A percentile compares a stretch with the other conserved stretches of the same genome.
Conservation (phyloP, 23 tunicate species). For the Halocynthia aurantium region DNA sequence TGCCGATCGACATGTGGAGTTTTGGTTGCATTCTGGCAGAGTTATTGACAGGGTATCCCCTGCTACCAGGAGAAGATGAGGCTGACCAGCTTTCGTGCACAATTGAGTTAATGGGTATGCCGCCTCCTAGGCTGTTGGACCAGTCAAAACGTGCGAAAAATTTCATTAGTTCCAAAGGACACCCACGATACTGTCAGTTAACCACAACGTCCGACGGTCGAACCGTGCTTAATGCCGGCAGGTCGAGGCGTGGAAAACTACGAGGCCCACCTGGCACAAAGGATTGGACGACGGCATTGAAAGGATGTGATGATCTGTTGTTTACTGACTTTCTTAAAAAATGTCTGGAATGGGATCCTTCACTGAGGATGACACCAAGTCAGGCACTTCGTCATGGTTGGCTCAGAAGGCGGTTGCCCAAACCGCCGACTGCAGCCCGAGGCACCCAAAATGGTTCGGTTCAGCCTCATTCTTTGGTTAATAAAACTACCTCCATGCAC, state of each 20-base stretch:
- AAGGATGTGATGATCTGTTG: conserved; percentile 87
- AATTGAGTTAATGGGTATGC: conserved; percentile 97
- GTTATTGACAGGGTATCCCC: conserved; percentile 94
- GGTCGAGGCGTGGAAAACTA: conserved; percentile 83
- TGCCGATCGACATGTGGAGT: conserved; percentile 99
- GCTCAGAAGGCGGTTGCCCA: conserved; percentile 90
- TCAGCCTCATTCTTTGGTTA: conserved; percentile 1
- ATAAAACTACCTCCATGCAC: conserved; percentile 19
- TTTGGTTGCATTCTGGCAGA: conserved; percentile 99
- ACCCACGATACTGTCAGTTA: conserved; percentile 95
- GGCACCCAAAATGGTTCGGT: conserved; percentile 13
- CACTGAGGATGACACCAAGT: conserved; percentile 74
- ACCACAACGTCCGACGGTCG: conserved; percentile 88
- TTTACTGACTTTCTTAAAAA: conserved; percentile 86
- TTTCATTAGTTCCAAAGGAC: conserved; percentile 92
- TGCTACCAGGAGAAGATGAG: conserved; percentile 98
- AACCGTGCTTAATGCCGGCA: conserved; percentile 87
- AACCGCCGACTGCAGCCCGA: conserved; percentile 42
- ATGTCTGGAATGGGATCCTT: conserved; percentile 98
- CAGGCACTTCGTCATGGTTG: conserved; percentile 97
- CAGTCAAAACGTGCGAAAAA: conserved; percentile 92
- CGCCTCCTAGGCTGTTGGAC: conserved; percentile 80
- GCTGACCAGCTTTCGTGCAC: conserved; percentile 97
- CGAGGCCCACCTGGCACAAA: conserved; percentile 94
- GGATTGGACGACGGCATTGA: conserved; percentile 90